A percentile compares a stretch with the other conserved stretches of the same genome.
Evolutionary conservation across 1,140 invertebrate genomes (phyloP).

Genomic region (Cydia strobilella): DNA sequence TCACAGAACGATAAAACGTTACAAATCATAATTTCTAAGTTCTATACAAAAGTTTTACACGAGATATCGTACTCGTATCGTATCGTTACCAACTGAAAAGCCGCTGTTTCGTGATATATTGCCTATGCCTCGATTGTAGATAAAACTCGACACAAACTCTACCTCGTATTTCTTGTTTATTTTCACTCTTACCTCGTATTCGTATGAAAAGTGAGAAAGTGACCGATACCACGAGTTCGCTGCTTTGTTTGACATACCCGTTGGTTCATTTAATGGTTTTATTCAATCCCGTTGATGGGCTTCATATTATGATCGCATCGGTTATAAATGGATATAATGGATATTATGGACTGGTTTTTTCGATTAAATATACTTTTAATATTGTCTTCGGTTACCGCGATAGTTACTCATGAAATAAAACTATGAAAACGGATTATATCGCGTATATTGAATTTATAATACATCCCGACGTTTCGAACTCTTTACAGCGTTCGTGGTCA

Average conservation of each 20-base stretch:
- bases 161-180: constrained; percentile 3
- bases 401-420: no score
- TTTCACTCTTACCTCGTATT: not conserved
- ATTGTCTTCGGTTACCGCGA: no score
- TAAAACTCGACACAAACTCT: constrained; percentile 16
- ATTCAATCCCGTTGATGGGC: no score
- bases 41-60: constrained; percentile 28
- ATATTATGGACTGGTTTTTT: no score
- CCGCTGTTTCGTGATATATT: constrained; percentile 22
- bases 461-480: no score
- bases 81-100: constrained; percentile 20
- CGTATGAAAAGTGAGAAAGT: not conserved
- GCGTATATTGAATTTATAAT: no score
- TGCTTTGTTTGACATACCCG: not conserved
- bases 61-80: constrained; percentile 31
- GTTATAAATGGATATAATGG: no score
- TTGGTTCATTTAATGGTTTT: no score
- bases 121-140: not conserved
- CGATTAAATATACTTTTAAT: no score
- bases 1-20: constrained; percentile 9
- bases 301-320: no score
- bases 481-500: no score
- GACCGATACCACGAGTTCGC: not conserved
- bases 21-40: constrained; percentile 32
- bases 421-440: no score